Evolutionary conservation across 2,888 invertebrate genomes (phyloP), one percentile per base, ranked within the genome.

Genomic region (Cyclophora albipunctata): DNA sequence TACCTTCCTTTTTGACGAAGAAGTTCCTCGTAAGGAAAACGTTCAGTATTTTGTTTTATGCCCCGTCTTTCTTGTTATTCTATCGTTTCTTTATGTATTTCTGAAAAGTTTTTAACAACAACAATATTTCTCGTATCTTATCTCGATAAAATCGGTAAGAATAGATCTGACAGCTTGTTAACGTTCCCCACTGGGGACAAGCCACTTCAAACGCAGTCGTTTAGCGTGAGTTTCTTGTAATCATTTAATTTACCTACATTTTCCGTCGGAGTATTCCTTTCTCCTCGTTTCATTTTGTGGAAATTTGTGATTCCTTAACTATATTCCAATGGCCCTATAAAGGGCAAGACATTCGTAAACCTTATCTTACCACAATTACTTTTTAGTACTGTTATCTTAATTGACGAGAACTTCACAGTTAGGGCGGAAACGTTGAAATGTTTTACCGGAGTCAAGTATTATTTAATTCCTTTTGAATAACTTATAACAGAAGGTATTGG

Each of bases 121-220:
- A 37, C 4, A 37, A 37, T 37, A 37, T 37, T 37, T 37, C 37
- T 37, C 37, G 37, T 5, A 5, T 40, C 3, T 45, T 5, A 5
- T 40, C 3, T 45, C 5, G 41, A 48, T 45, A 49, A 58, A 53
- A 55, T 35, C 44, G 54, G 52, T 48, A 47, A 55, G 52, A 55
- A 60, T 57, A 59, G 56, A 54, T 57, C 54, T 71, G 77, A 73
- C 73, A 75, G 71, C 69, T 75, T 75, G 80, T 78, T 78, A 77
- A 69, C 69, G 73, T 73, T 34, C 46, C 70, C 55, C 68, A 65
- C 68, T 62, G 62, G 62, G 62, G 71, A 74, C 68, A 66, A 69
- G 70, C 66, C 69, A 70, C 72, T 76, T 80, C 77, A 76, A 73
- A 67, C 69, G 67, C 77, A 76, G 71, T 63, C 63, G 62, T 63